Conservation (phyloP, 2,888 invertebrate genomes). For the Dorcus hopei region DNA sequence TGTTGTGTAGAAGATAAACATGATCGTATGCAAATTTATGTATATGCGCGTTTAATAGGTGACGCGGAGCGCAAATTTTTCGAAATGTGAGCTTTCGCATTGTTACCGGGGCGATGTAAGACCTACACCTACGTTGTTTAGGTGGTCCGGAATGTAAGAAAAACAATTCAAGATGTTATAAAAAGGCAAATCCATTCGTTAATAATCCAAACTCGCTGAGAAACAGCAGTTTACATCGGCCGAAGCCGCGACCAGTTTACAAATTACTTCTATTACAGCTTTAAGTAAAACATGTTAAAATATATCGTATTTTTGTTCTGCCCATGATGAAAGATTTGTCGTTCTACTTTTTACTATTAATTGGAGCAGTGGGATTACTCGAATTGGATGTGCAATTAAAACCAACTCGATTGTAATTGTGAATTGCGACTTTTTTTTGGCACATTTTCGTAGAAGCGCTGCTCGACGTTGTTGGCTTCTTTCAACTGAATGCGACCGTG, state of each 20-base stretch:
- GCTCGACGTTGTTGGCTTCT: too few relatives aligned
- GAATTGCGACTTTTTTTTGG: not conserved
- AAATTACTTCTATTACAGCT: conserved; percentile 2
- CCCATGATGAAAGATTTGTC: not conserved
- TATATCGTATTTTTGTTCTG: conserved; percentile 2
- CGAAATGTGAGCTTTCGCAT: too few relatives aligned
- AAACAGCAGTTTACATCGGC: conserved; percentile 1
- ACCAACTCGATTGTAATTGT: not conserved
- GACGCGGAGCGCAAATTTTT: too few relatives aligned
- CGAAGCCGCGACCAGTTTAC: conserved; percentile 2
- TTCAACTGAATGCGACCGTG: too few relatives aligned
- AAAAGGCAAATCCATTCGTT: conserved; percentile 3
- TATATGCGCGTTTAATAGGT: too few relatives aligned
- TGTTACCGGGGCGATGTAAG: not conserved
- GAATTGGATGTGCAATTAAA: not conserved
- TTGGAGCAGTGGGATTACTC: conserved; percentile 1
- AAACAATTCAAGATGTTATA: conserved; percentile 1
- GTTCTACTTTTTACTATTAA: conserved; percentile 1
- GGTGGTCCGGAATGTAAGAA: conserved; percentile 1
- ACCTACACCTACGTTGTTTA: conserved; percentile 1
- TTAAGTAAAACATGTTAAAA: conserved; percentile 1
- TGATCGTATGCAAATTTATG: not conserved
- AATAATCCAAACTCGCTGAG: conserved; percentile 3
- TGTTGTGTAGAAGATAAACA: not conserved
- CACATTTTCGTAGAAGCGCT: too few relatives aligned